Conservation (phyloP, 2,113 vertebrate genomes). For the Electrona antarctica region DNA sequence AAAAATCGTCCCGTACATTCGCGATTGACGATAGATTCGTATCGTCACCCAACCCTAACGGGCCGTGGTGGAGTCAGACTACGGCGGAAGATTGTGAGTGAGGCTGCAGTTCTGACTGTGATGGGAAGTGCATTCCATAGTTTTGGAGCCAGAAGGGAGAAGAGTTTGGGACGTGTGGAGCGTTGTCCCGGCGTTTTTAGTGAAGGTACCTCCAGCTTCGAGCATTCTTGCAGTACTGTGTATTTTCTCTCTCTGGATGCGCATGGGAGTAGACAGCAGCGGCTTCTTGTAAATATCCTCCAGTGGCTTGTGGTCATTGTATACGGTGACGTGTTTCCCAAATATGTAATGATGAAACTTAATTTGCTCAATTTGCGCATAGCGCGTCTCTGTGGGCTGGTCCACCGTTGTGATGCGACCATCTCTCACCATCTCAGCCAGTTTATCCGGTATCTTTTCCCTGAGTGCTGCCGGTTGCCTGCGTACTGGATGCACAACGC, state of each 20-base stretch:
- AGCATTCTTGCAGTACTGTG: conserved; percentile 5
- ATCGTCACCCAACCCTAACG: no score
- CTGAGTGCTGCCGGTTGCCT: conserved; percentile 9
- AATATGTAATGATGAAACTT: conserved; percentile 39
- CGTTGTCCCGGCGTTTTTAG: no score
- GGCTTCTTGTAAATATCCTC: conserved; percentile 36
- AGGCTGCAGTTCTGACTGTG: no score
- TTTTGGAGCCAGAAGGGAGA: no score
- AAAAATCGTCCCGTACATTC: no score
- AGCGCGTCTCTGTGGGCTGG: conserved; percentile 9
- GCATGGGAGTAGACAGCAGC: conserved; percentile 28
- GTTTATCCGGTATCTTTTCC: no score
- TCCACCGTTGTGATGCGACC: neutral
- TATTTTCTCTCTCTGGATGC: conserved; percentile 36
- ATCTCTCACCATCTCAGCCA: conserved; percentile 11
- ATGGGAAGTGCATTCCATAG: no score
- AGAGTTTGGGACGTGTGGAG: no score
- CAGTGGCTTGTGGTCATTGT: conserved; percentile 32
- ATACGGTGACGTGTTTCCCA: conserved; percentile 34
- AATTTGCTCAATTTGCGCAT: conserved; percentile 8
- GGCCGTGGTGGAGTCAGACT: no score
- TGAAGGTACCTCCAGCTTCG: no score
- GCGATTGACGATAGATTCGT: no score
- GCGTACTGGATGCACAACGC: conserved; percentile 13
- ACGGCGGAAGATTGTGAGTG: no score